Evolutionary conservation across 2,797 vertebrate species (phyloP).

Genomic region (Anisognathus igniventris): DNA sequence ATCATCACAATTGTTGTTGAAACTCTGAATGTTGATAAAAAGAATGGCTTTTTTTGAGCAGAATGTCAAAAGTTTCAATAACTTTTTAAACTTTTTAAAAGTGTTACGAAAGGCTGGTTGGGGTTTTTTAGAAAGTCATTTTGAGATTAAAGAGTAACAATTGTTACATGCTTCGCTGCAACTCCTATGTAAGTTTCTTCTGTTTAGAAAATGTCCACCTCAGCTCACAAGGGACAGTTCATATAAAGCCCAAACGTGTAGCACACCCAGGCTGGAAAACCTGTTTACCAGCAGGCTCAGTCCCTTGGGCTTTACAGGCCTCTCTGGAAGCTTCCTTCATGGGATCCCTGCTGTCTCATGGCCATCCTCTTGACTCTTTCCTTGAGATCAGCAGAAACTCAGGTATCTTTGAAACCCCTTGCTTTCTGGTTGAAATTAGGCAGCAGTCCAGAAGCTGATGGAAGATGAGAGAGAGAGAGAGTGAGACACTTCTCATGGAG

Average conservation of each 20-base stretch:
- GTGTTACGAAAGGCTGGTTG: neutral
- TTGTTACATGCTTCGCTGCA: neutral
- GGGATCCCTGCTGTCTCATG: neutral
- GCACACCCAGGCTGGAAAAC: neutral
- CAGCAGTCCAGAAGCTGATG: neutral
- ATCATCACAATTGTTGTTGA: neutral
- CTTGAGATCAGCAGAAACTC: neutral
- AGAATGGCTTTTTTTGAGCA: neutral
- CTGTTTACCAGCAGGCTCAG: neutral
- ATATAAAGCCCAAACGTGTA: neutral
- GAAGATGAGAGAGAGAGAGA: neutral
- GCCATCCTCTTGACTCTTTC: neutral
- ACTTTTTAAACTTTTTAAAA: neutral
- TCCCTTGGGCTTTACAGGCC: neutral
- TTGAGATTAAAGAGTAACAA: neutral
- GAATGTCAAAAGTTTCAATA: neutral
- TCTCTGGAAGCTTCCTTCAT: fast-evolving
- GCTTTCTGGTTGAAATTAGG: neutral
- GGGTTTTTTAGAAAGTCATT: fast-evolving
- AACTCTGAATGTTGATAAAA: neutral
- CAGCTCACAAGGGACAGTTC: neutral
- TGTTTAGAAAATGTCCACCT: neutral
- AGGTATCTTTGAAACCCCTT: neutral
- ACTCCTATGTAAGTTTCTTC: neutral
- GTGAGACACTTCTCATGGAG: fast-evolving